A percentile compares a stretch with the other conserved stretches of the same genome.
phyloP scores from a whole-genome alignment of 2,797 vertebrate genomes.

The Capromys pilorides region DNA sequence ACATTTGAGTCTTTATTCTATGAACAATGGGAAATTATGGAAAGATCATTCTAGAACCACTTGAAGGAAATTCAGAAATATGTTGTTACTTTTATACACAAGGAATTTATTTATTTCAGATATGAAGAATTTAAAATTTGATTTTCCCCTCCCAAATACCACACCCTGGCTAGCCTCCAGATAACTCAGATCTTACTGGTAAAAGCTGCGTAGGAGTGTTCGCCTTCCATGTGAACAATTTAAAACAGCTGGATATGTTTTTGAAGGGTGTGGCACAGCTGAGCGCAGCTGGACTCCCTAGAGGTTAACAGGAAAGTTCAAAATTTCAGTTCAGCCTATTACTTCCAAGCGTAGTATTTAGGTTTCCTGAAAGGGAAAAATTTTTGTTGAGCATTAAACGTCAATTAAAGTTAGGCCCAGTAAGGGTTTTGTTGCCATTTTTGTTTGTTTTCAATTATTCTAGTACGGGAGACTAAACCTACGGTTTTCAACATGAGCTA shows the following conservation, averaged over 20 bases:
- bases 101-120: no score
- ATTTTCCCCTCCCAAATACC: background rate
- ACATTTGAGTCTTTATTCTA: constrained; percentile 12
- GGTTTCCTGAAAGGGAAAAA: background rate
- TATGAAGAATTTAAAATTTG: background rate
- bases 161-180: background rate
- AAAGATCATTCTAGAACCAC: background rate
- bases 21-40: background rate
- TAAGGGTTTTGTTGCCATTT: background rate
- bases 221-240: background rate
- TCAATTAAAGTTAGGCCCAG: background rate
- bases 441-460: background rate
- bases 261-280: background rate
- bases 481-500: background rate
- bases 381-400: background rate
- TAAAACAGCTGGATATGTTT: constrained; percentile 3
- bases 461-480: background rate
- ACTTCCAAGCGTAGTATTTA: background rate
- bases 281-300: background rate
- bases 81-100: background rate
- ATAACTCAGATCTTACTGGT: background rate
- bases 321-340: constrained; percentile 6
- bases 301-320: background rate
- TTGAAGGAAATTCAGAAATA: background rate
- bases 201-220: background rate